Evolutionary conservation across 23 tunicate species (phyloP).

Genomic region (Trididemnum miniatum): DNA sequence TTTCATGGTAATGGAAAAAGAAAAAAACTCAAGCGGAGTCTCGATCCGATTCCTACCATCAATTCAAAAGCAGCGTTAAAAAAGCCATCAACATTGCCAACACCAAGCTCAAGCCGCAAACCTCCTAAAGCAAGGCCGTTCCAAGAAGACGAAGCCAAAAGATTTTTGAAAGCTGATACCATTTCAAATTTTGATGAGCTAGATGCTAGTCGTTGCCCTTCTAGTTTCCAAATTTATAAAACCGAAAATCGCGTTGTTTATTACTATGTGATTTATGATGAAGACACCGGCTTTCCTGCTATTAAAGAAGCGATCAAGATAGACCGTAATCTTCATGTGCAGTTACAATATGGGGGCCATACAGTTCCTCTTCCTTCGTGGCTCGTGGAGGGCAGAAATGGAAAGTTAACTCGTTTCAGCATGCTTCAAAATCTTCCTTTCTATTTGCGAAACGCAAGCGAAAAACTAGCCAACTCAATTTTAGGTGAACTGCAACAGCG

Average conservation of each 20-base stretch:
- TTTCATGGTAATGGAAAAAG: not conserved
- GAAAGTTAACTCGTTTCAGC: not conserved
- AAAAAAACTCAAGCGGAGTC: conserved; percentile 8
- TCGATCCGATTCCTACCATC: conserved; percentile 8
- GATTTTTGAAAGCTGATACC: not conserved
- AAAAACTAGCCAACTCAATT: not conserved
- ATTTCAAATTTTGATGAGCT: not conserved
- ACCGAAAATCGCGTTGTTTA: not conserved
- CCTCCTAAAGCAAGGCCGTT: not conserved
- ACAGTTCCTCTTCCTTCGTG: conserved; percentile 10
- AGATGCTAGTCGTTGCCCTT: not conserved
- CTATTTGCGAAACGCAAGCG: not conserved
- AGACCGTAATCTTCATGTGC: not conserved
- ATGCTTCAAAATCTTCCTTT: conserved; percentile 5
- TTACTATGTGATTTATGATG: conserved; percentile 4
- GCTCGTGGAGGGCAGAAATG: not conserved
- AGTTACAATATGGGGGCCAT: not conserved
- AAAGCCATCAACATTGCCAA: conserved; percentile 18
- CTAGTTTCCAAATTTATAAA: not conserved
- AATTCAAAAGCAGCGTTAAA: not conserved
- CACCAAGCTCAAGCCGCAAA: conserved; percentile 2
- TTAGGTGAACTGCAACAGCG: not conserved
- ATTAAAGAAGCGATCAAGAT: not conserved
- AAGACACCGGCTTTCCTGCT: not conserved
- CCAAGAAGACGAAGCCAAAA: not conserved